A percentile compares a stretch with the other conserved stretches of the same genome.
These are phyloP conservation scores for Sinotaia quadrata DNA, from an alignment of 2,888 invertebrate species.

Conservation along the genomic window DNA sequence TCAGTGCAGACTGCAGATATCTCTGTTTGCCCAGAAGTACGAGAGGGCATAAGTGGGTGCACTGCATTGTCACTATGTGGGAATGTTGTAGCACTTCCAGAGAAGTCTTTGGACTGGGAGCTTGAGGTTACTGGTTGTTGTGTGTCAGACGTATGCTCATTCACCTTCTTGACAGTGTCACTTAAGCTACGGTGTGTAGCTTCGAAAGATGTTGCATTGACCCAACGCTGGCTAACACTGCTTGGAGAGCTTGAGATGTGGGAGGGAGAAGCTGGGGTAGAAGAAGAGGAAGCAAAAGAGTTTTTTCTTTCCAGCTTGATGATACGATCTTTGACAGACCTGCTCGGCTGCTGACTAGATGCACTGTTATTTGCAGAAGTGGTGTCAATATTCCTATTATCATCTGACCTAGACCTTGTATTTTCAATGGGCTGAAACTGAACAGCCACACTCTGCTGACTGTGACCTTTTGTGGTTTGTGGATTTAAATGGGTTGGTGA, in stretches of 20 bases:
- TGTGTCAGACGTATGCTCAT: background rate
- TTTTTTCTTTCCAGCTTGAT: constrained; percentile 21
- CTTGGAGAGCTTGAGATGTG: background rate
- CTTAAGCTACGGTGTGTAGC: constrained; percentile 4
- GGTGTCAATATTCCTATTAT: too few relatives aligned
- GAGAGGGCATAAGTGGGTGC: constrained; percentile 2
- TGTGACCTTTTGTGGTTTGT: too few relatives aligned
- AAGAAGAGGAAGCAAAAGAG: constrained; percentile 13
- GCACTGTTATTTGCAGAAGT: too few relatives aligned
- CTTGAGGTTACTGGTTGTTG: background rate
- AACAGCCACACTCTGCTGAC: too few relatives aligned
- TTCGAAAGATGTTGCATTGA: constrained; percentile 9
- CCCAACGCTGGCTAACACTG: constrained; percentile 17
- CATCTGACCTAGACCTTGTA: too few relatives aligned
- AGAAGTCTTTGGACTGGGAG: background rate
- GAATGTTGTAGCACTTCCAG: background rate
- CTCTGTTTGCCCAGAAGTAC: background rate
- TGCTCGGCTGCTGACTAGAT: constrained; percentile 12
- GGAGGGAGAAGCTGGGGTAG: constrained; percentile 5
- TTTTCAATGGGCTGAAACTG: too few relatives aligned
- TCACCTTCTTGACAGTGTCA: background rate
- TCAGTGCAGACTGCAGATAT: background rate
- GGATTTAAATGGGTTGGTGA: too few relatives aligned
- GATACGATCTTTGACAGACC: constrained; percentile 13
- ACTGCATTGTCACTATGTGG: background rate